Evolutionary conservation across 2,797 vertebrate genomes (phyloP).

Genomic region (Sebastes glaucus): DNA sequence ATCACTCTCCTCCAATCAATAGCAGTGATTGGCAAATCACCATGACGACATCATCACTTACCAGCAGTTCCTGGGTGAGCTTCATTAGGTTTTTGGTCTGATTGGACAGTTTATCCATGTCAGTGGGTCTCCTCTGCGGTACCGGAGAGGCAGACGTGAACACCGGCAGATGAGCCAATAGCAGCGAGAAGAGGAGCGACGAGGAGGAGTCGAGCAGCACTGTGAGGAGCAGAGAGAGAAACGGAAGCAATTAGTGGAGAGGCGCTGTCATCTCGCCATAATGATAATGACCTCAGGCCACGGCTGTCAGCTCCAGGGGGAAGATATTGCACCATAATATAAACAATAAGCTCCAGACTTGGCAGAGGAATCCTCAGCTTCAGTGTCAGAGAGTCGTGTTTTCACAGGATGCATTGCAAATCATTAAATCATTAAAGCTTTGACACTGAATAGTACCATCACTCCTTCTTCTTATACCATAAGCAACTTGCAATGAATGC

Average conservation of each 20-base stretch:
- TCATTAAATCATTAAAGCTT: constrained; percentile 73
- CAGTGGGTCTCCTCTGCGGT: constrained; percentile 68
- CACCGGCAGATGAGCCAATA: constrained; percentile 84
- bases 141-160: constrained; percentile 78
- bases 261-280: constrained; percentile 73
- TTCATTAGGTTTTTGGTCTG: constrained; percentile 85
- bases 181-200: constrained; percentile 83
- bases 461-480: constrained; percentile 34
- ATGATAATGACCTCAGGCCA: constrained; percentile 76
- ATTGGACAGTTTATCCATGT: constrained; percentile 86
- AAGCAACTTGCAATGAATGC: constrained; percentile 71
- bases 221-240: constrained; percentile 66
- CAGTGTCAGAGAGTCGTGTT: constrained; percentile 74
- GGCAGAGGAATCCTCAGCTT: constrained; percentile 59
- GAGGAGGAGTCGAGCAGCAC: constrained; percentile 86
- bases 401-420: constrained; percentile 76
- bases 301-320: constrained; percentile 68
- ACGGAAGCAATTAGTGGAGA: constrained; percentile 77
- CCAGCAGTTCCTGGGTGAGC: constrained; percentile 85
- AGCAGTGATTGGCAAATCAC: not conserved
- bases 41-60: constrained; percentile 66
- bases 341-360: constrained; percentile 79
- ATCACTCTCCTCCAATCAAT: constrained; percentile 17
- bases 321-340: constrained; percentile 77
- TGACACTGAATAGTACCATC: constrained; percentile 71